A percentile compares a stretch with the other conserved stretches of the same genome.
These are phyloP conservation scores for Malurus cyaneus DNA, from an alignment of 2,113 vertebrate genomes.

Conservation along the genomic window DNA sequence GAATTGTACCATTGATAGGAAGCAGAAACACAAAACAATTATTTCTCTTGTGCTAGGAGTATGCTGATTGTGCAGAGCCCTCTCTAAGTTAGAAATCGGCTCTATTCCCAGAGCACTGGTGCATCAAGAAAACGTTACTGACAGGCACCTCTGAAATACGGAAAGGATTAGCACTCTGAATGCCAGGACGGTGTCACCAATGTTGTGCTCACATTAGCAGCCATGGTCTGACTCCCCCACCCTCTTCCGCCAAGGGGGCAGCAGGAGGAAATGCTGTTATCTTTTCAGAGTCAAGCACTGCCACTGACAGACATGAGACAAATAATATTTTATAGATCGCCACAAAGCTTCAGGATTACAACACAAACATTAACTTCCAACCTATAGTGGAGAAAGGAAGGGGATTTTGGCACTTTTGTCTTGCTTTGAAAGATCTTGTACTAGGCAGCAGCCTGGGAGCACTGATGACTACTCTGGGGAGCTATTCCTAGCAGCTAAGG, in stretches of 20 bases:
- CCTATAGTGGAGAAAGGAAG: not conserved
- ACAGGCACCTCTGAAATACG: not conserved
- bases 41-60: not conserved
- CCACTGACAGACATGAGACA: not conserved
- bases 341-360: not conserved
- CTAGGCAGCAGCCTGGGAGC: not conserved
- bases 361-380: not conserved
- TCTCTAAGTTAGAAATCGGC: not conserved
- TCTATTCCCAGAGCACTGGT: not conserved
- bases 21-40: not conserved
- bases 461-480: not conserved
- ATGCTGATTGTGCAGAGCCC: not conserved
- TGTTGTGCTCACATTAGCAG: not conserved
- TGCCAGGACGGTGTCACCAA: not conserved
- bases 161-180: not conserved
- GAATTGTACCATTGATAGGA: not conserved
- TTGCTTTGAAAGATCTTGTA: not conserved
- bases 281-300: not conserved
- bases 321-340: not conserved
- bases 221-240: not conserved
- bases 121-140: not conserved
- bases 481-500: rapidly evolving
- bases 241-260: rapidly evolving
- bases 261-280: not conserved
- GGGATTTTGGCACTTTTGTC: not conserved